Percentiles rank a stretch among this genome's conserved stretches.
phyloP scores from a whole-genome alignment of 1,140 invertebrate species.

The Ganaspis sp. region DNA sequence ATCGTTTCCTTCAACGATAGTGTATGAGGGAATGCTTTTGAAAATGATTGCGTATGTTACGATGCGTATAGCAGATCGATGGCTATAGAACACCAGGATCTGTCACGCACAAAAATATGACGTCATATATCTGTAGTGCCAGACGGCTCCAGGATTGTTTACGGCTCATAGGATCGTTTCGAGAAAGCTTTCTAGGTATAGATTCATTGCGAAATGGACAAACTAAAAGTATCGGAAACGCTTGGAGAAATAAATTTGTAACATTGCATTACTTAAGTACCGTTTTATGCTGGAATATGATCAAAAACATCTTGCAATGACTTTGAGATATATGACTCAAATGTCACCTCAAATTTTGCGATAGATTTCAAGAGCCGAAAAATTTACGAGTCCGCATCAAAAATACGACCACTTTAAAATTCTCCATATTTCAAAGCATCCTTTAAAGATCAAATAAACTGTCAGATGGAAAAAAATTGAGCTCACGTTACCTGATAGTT shows the following conservation, averaged over 20 bases:
- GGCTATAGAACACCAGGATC: constrained; percentile 56
- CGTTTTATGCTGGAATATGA: not conserved
- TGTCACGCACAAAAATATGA: constrained; percentile 66
- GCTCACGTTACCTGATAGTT: not conserved
- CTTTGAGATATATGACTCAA: not conserved
- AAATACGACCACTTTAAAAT: not conserved
- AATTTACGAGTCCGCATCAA: not conserved
- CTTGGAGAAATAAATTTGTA: not conserved
- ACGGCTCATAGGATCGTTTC: constrained; percentile 64
- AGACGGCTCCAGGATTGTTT: constrained; percentile 62
- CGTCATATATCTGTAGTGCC: constrained; percentile 61
- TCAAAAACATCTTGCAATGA: constrained; percentile 5
- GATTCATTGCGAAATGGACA: constrained; percentile 24
- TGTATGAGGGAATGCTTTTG: not conserved
- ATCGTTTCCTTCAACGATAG: not conserved
- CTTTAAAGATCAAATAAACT: constrained; percentile 2
- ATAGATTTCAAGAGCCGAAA: not conserved
- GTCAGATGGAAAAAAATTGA: not conserved
- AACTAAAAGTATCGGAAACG: constrained; percentile 22
- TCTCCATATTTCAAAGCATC: not conserved
- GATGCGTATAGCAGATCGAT: constrained; percentile 62
- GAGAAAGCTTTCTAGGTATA: constrained; percentile 61
- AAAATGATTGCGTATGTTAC: constrained; percentile 51
- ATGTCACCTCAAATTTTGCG: not conserved
- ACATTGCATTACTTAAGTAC: constrained; percentile 7